These are phyloP conservation scores for Lasiurus cinereus DNA, from an alignment of 2,113 vertebrate species.

Conservation along the genomic window DNA sequence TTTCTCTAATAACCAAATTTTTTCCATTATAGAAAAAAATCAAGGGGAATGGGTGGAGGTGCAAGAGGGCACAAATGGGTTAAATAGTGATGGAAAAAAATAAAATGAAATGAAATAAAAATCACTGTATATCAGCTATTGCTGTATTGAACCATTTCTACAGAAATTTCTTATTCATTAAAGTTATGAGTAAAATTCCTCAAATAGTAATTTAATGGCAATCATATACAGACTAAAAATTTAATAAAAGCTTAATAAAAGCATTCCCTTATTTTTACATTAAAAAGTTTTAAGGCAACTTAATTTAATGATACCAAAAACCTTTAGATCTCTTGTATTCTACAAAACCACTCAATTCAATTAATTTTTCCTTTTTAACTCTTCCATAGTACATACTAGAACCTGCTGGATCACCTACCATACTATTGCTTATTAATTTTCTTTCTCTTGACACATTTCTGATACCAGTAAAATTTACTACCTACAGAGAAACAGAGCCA, in stretches of 20 bases:
- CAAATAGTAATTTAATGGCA: constrained; percentile 28
- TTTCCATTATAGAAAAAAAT: constrained; percentile 1
- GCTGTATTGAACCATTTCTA: background rate
- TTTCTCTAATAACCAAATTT: background rate
- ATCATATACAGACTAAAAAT: background rate
- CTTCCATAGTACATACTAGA: background rate
- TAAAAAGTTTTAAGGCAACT: constrained; percentile 31
- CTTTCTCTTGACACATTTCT: constrained; percentile 2
- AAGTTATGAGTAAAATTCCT: constrained; percentile 38
- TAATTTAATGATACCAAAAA: constrained; percentile 43
- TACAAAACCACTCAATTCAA: constrained; percentile 10
- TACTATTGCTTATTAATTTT: background rate
- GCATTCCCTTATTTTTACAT: constrained; percentile 28
- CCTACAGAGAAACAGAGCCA: background rate
- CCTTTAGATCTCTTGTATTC: background rate
- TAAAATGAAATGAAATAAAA: background rate
- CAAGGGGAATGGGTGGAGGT: too few species aligned
- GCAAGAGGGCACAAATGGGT: too few species aligned
- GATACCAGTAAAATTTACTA: constrained; percentile 17
- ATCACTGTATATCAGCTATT: background rate
- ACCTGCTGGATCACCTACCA: background rate
- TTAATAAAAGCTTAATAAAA: constrained; percentile 47
- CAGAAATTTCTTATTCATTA: background rate
- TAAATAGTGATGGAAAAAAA: too few species aligned
- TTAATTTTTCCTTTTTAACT: background rate